Evolutionary conservation across 1,140 invertebrate genomes (phyloP), one percentile per base, ranked within the genome.

Genomic region (Sycophaga agraensis): DNA sequence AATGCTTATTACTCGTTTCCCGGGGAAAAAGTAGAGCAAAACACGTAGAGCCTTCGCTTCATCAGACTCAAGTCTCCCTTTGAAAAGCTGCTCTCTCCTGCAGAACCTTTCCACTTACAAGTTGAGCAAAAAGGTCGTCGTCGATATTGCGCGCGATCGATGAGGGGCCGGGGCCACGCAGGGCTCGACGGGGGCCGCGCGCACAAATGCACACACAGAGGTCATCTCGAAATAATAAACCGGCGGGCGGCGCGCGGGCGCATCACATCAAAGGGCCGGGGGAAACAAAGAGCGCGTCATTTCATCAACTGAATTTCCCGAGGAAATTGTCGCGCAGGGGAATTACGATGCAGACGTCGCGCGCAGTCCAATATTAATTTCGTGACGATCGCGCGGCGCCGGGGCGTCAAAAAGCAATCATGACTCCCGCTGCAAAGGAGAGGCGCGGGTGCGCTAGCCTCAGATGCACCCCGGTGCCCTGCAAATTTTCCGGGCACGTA

Each of bases 231-330:
- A 8, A 26, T 37, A 42, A 54, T 42, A 3, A 40, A 28, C 8
- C 51, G 16, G 14, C 16, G 12, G 7, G 4, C 19, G 40, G 19
- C 11, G 24, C 8, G 17, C 2, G 14, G 24, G 6, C 2, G 14
- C n/a, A n/a, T n/a, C n/a, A n/a, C 19, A 48, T 55, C 40, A 55
- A 55, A 55, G 17, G 40, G n/a, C 7, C 21, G 40, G n/a, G n/a
- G n/a, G n/a, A 22, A 34, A 55, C 40, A 55, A 45, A 43, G 53
- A 55, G 40, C 24, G 9, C 11, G n/a, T 8, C 12, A 24, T 26
- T n/a, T 22, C 12, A 45, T 4, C 9, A n/a, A 42, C 24, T 54
- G n/a, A 54, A 42, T 42, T 54, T 54, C 16, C 8, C 7, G n/a
- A 40, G 1, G 22, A 48, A 31, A 26, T 24, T 6, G 24, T 35